Conservation (phyloP, 23 tunicate genomes). For the Ciona savignyi region DNA sequence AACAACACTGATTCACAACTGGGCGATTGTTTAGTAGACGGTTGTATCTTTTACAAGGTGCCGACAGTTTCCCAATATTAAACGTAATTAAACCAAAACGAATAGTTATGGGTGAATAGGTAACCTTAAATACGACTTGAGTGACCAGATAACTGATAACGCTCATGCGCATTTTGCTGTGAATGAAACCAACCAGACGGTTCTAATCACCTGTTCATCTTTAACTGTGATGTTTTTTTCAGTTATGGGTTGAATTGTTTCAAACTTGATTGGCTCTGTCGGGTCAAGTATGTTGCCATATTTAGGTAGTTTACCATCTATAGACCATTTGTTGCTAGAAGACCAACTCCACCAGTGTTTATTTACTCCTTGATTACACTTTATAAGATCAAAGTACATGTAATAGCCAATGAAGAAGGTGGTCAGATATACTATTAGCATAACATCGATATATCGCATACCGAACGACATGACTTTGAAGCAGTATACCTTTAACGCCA, state of each 20-base stretch:
- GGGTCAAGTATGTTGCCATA: neutral
- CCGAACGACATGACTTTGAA: neutral
- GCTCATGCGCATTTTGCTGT: no score
- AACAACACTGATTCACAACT: neutral
- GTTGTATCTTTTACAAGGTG: no score
- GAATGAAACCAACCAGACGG: no score
- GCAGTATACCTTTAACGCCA: no score
- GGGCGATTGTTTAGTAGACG: neutral
- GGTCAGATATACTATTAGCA: neutral
- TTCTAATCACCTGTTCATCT: no score
- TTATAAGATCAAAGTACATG: neutral
- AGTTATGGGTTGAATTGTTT: neutral
- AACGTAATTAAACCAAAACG: no score
- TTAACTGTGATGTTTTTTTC: neutral
- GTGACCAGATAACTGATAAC: no score
- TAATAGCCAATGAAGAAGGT: neutral
- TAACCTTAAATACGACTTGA: no score
- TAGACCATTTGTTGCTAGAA: neutral
- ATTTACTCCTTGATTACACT: neutral
- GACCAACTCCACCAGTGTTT: neutral
- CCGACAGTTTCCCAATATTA: no score
- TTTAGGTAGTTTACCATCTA: neutral
- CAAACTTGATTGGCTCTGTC: neutral
- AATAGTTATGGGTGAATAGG: no score
- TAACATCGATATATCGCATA: neutral